Evolutionary conservation across 1,140 invertebrate species (phyloP).

Genomic region (Drosophila paulistorum): DNA sequence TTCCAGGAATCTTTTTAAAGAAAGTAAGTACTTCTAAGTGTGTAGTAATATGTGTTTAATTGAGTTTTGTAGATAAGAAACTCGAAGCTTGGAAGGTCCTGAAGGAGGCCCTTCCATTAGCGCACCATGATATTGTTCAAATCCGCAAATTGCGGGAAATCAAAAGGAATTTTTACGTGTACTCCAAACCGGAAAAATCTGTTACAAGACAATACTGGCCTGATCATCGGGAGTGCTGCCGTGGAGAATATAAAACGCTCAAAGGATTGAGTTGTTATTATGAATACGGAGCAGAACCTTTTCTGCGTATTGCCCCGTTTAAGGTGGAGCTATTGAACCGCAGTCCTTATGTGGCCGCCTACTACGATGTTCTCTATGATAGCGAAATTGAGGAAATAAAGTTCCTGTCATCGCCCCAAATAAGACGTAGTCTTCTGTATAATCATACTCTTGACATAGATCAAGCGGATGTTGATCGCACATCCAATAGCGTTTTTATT

Average conservation of each 20-base stretch:
- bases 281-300: not conserved
- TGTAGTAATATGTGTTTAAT: not conserved
- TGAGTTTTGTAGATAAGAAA: constrained; percentile 3
- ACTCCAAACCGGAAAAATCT: not conserved
- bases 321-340: constrained; percentile 19
- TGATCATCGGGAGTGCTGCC: not conserved
- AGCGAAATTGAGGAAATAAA: constrained; percentile 15
- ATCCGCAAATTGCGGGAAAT: not conserved
- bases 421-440: not conserved
- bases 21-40: not conserved
- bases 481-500: constrained; percentile 2
- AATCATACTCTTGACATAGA: not conserved
- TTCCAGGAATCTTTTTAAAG: not conserved
- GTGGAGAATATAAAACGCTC: not conserved
- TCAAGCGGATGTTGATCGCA: not conserved
- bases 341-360: constrained; percentile 13
- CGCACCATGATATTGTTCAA: not conserved
- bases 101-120: not conserved
- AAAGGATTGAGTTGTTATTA: constrained; percentile 16
- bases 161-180: not conserved
- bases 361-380: constrained; percentile 18
- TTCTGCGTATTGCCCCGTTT: constrained; percentile 14
- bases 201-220: not conserved
- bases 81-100: not conserved
- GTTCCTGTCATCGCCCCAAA: not conserved